Base-by-base conservation (phyloP, 1,140 invertebrate genomes). In the Cecropterus lyciades region DNA sequence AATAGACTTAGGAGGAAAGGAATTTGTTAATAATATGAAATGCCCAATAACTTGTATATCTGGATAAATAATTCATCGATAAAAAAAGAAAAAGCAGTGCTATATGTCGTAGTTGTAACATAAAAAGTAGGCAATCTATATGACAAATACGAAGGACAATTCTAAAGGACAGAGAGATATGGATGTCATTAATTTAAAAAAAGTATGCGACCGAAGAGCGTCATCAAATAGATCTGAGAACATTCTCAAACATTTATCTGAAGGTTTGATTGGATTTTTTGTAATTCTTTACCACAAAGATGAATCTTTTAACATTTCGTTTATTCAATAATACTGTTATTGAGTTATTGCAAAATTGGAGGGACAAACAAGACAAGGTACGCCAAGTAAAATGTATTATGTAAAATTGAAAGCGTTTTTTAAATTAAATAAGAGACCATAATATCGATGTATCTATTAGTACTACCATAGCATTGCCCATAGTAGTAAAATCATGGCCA, bases 71-170 rank as follows among this genome's bases (percentile, higher is more conserved):
- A 14, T 43, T 43, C 13, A 43, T 43, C 13, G 40, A 43, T 52
- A 53, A 40, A 67, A 53, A 65, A 60, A 59, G 60, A 70, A 9
- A 67, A 45, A 69, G 56, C 69, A 69, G 67, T 67, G 69, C 66
- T 56, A 67, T 75, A 71, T 69, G 45, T 74, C 65, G 55, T 46
- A 64, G 71, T 64, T 69, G 67, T 64, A 73, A 74, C 70, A 73
- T 67, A 80, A 80, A 80, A 83, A 80, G 73, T 77, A 73, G 68
- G 75, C 73, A 83, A 83, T 83, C 75, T 83, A 75, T 83, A 79
- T 83, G 78, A 83, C 71, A 81, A 79, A 83, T 83, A 69, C 71
- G 70, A 76, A 77, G 77, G 77, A 75, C 76, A 65, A 79, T 80
- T 81, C 69, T 65, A 59, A 46, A 72, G 73, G n/a, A 77, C 71